phyloP scores from a whole-genome alignment of 2,888 invertebrate species.

The Mellilla xanthometata region DNA sequence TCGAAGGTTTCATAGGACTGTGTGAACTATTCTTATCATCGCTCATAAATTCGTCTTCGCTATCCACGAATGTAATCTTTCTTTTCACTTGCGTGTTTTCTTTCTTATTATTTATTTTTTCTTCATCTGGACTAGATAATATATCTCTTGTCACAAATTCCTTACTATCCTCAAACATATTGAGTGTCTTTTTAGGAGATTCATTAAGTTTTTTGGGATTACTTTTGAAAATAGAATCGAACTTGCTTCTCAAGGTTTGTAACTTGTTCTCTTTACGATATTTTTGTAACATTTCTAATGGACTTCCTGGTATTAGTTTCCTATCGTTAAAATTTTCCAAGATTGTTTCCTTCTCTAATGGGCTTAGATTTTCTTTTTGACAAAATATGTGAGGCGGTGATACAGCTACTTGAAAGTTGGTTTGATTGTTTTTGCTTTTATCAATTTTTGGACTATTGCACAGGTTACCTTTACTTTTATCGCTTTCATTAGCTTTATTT shows the following conservation, averaged over 20 bases:
- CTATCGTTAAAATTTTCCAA: conserved; percentile 33
- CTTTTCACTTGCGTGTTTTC: conserved; percentile 28
- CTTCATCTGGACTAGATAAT: conserved; percentile 13
- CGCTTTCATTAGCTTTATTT: conserved; percentile 37
- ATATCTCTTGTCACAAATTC: conserved; percentile 19
- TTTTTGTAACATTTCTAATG: conserved; percentile 52
- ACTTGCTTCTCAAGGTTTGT: conserved; percentile 39
- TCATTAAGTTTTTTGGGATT: conserved; percentile 21
- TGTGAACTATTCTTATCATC: conserved; percentile 33
- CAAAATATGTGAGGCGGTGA: conserved; percentile 40
- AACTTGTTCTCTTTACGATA: conserved; percentile 53
- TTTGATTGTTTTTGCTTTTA: conserved; percentile 37
- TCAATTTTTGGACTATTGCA: not conserved
- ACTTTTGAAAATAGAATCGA: conserved; percentile 36
- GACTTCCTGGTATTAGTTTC: conserved; percentile 35
- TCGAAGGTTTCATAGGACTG: conserved; percentile 32
- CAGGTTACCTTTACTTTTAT: not conserved
- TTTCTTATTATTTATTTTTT: not conserved
- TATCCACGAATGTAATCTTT: conserved; percentile 53
- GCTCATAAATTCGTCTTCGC: conserved; percentile 71
- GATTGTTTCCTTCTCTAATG: conserved; percentile 22
- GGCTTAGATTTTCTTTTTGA: conserved; percentile 61
- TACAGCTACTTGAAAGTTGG: conserved; percentile 42
- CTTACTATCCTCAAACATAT: conserved; percentile 14
- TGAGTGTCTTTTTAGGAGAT: conserved; percentile 16